Base-by-base conservation (phyloP, 2,888 invertebrate genomes). In the Cephus pulcher region DNA sequence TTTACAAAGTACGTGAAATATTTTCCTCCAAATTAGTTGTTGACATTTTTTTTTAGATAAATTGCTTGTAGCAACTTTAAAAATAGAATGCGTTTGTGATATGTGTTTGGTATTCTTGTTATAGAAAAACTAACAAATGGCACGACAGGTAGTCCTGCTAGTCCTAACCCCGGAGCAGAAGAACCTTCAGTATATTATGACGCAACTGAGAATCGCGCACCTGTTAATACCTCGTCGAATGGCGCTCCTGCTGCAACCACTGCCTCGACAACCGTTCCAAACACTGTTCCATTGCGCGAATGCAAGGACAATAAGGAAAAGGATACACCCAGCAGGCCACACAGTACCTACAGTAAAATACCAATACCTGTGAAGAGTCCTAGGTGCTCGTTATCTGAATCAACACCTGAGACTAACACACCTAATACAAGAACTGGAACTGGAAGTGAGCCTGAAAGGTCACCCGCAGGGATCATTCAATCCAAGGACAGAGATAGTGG, bases 141-240 rank as follows among this genome's bases (percentile, higher is more conserved):
- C 76, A 89, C 88, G 15, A 84, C 86, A 73, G 90, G 89, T 70
- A 92, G 90, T 83, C 91, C 91, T 71, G 90, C 90, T 34, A 92
- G 92, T 88, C 92, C 92, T 79, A 92, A 93, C 92, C 93, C 94
- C 37, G 95, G 94, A 84, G 93, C 94, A 82, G 96, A 96, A 78
- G 96, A 96, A 80, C 93, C 95, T 11, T 96, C 96, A 11, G 93
- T 96, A 30, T 97, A 97, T 91, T 96, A 96, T 90, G 96, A 97
- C 92, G 96, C 96, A 4, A 95, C 96, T 1, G 96, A 96, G 84
- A 95, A 95, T 87, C 94, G 93, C 34, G 84, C 85, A 68, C 86
- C 86, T 56, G 86, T 85, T 69, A 90, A 89, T 76, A 83, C 78
- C 77, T 76, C 87, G 79, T 83, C 88, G 74, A 91, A 88, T 79